These are phyloP conservation scores for Pelosia muscerda DNA, from an alignment of 2,888 invertebrate species.

Conservation along the genomic window DNA sequence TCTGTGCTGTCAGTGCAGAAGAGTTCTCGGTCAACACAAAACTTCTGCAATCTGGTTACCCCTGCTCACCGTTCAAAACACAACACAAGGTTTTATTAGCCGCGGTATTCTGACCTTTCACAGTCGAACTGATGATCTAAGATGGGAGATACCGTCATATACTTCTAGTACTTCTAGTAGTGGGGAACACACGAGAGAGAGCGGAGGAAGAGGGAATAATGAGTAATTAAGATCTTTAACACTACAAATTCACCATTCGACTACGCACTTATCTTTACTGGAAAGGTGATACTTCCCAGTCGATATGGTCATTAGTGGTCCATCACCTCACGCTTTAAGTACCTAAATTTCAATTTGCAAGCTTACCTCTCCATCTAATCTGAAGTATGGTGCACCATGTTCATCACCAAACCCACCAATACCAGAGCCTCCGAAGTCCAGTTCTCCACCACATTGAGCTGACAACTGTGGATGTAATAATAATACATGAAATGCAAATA, in stretches of 20 bases:
- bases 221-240: neutral
- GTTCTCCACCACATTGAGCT: slow-evolving; percentile 82
- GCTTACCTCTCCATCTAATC: slow-evolving; percentile 82
- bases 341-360: neutral
- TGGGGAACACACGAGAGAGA: no score
- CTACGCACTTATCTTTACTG: neutral
- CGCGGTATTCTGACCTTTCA: no score
- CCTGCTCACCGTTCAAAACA: no score
- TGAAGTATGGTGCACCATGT: slow-evolving; percentile 81
- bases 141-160: no score
- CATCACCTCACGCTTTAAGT: neutral
- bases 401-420: slow-evolving; percentile 83
- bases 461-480: slow-evolving; percentile 69
- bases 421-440: slow-evolving; percentile 81
- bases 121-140: no score
- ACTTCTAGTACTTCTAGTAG: no score
- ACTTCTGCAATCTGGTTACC: no score
- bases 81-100: no score
- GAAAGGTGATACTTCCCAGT: neutral
- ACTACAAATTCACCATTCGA: neutral
- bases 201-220: no score
- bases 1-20: no score
- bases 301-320: neutral
- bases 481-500: neutral
- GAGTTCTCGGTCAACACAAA: no score